phyloP scores from a whole-genome alignment of 37 sponge, comb jelly and placozoan species.

The Crambe crambe region DNA sequence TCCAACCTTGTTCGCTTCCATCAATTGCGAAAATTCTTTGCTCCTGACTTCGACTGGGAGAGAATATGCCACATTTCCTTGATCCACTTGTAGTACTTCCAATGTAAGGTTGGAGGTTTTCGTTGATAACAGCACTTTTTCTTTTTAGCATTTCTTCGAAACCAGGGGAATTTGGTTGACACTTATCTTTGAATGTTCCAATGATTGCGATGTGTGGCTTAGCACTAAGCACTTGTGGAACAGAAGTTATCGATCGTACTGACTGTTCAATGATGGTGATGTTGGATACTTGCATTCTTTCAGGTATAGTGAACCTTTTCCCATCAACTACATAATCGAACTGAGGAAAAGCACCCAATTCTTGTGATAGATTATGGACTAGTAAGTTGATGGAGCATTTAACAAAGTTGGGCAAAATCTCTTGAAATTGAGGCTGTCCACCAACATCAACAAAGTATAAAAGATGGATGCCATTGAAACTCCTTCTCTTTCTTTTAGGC shows the following conservation, averaged over 20 bases:
- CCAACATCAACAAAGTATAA: background rate
- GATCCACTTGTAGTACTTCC: background rate
- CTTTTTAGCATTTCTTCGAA: background rate
- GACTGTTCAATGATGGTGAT: background rate
- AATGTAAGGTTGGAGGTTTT: background rate
- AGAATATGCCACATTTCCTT: background rate
- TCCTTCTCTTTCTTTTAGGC: background rate
- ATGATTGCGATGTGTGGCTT: background rate
- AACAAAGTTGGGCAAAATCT: background rate
- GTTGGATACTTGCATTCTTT: background rate
- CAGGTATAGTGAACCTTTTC: background rate
- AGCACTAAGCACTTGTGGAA: background rate
- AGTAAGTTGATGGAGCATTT: background rate
- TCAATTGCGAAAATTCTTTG: constrained; percentile 1
- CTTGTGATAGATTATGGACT: background rate
- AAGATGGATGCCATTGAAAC: background rate
- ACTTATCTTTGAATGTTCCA: constrained; percentile 4
- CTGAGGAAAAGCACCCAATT: background rate
- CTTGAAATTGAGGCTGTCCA: constrained; percentile 2
- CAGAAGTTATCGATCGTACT: background rate
- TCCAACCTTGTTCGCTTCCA: constrained; percentile 11
- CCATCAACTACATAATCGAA: constrained; percentile 9
- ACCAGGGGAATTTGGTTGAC: background rate
- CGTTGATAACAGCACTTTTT: background rate
- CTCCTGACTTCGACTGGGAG: background rate